phyloP scores from a whole-genome alignment of 2,888 invertebrate genomes.

The Pammene aurita region DNA sequence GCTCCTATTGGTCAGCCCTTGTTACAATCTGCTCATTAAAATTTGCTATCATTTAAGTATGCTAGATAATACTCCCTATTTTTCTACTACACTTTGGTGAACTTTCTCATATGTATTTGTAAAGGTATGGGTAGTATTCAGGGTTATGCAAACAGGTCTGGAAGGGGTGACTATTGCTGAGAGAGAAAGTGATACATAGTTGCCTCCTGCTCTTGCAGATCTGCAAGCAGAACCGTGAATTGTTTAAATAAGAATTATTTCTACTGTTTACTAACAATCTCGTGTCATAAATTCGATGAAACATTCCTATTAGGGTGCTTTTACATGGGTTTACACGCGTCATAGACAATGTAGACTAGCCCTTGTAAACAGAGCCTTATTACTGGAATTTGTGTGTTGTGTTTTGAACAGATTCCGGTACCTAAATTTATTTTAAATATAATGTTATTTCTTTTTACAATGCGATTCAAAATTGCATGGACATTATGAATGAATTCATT shows the following conservation, averaged over 20 bases:
- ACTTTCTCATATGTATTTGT: conserved; percentile 9
- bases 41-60: conserved; percentile 53
- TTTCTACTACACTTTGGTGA: conserved; percentile 51
- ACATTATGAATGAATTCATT: too few relatives aligned
- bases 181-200: background rate
- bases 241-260: background rate
- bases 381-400: background rate
- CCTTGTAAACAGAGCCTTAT: background rate
- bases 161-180: background rate
- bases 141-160: too few relatives aligned
- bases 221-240: background rate
- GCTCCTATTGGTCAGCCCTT: too few relatives aligned
- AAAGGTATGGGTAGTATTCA: background rate
- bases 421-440: too few relatives aligned
- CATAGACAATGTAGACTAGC: conserved; percentile 12
- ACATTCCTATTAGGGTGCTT: conserved; percentile 7
- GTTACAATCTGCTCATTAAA: too few relatives aligned
- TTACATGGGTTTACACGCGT: background rate
- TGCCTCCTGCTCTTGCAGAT: background rate
- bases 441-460: too few relatives aligned
- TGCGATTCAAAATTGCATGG: too few relatives aligned
- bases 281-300: background rate
- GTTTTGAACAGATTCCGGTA: too few relatives aligned
- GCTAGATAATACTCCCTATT: conserved; percentile 54
- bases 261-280: conserved; percentile 6